Percentiles rank a stretch among this genome's conserved stretches.
Conservation (phyloP, 2,113 vertebrate species). For the Clarias batrachus region DNA sequence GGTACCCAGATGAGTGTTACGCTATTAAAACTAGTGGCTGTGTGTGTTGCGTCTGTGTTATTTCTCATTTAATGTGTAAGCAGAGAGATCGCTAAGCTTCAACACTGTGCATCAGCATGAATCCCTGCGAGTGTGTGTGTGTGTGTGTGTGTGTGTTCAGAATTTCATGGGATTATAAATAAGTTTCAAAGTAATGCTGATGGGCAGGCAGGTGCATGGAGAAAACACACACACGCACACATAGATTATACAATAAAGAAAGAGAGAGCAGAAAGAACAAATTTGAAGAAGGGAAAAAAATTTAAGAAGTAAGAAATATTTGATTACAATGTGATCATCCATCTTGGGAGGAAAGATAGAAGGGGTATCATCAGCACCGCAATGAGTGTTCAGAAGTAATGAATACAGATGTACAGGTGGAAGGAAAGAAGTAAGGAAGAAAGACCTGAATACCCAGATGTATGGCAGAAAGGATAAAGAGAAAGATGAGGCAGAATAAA, state of each 20-base stretch:
- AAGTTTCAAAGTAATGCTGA: slow-evolving; percentile 54
- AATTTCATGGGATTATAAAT: slow-evolving; percentile 63
- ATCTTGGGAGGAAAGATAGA: not conserved
- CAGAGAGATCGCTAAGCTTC: slow-evolving; percentile 2
- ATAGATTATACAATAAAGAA: not conserved
- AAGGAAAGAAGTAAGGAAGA: not conserved
- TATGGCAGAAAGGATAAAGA: not conserved
- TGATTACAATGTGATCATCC: not conserved
- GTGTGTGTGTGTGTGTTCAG: slow-evolving; percentile 33
- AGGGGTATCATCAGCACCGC: not conserved
- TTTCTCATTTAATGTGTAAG: not conserved
- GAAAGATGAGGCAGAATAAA: not conserved
- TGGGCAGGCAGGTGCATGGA: slow-evolving; percentile 56
- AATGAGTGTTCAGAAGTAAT: not conserved
- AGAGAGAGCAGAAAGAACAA: not conserved
- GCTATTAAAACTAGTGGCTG: not conserved
- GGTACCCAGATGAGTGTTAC: slow-evolving; percentile 6
- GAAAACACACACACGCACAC: slow-evolving; percentile 15
- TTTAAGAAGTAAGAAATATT: not conserved
- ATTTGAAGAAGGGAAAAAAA: not conserved
- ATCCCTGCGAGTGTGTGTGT: not conserved
- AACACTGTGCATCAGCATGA: not conserved
- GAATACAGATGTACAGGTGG: not conserved
- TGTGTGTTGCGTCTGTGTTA: slow-evolving; percentile 18
- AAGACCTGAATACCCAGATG: not conserved